phyloP scores from a whole-genome alignment of 2,888 invertebrate species.

The Protophormia terraenovae region DNA sequence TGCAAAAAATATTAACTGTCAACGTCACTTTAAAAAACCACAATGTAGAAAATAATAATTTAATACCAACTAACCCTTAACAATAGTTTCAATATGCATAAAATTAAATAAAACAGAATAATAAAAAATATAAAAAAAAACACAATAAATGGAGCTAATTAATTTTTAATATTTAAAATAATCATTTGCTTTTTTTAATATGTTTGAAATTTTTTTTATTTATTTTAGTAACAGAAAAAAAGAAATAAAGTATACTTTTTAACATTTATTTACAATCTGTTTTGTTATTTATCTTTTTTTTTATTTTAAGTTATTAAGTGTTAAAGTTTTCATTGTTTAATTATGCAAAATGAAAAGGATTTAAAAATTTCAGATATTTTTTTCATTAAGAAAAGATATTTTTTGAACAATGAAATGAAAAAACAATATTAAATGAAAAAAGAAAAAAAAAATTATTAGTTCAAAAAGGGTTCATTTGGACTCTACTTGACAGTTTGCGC shows the following conservation, averaged over 20 bases:
- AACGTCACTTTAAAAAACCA: conserved; percentile 29
- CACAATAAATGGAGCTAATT: conserved; percentile 50
- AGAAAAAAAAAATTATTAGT: no score
- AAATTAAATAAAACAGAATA: conserved; percentile 26
- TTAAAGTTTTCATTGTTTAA: no score
- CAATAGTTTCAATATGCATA: conserved; percentile 58
- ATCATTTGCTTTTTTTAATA: not conserved
- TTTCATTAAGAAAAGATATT: no score
- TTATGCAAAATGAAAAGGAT: no score
- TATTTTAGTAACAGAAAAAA: conserved; percentile 13
- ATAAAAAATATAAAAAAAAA: not conserved
- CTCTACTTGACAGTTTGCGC: no score
- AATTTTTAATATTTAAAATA: conserved; percentile 50
- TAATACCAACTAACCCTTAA: conserved; percentile 43
- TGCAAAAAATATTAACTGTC: not conserved
- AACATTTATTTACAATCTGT: conserved; percentile 15
- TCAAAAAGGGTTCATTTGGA: no score
- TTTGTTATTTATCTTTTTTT: not conserved
- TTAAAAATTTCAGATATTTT: no score
- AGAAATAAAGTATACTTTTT: conserved; percentile 21
- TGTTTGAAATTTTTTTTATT: conserved; percentile 33
- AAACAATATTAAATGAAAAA: no score
- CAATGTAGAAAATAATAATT: conserved; percentile 57
- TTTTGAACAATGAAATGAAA: no score
- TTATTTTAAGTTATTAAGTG: not conserved